Evolutionary conservation across 2,113 vertebrate genomes (phyloP).

Genomic region (Petromus typicus): DNA sequence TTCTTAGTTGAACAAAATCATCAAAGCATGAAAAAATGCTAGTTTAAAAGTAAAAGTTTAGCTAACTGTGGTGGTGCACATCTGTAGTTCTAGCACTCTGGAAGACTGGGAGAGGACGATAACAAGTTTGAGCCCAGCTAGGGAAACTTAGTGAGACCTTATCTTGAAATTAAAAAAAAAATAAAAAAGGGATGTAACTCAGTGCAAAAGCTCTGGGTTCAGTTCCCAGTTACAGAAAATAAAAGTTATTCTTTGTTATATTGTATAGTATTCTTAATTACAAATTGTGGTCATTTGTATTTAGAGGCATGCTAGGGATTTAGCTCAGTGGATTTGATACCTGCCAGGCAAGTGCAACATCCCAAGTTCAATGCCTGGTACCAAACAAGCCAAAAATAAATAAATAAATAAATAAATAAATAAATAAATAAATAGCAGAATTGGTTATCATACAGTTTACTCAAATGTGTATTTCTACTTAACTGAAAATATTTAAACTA

Average conservation of each 20-base stretch:
- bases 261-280: conserved; percentile 41
- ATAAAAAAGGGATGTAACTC: neutral
- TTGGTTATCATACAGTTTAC: neutral
- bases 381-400: no score
- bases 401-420: no score
- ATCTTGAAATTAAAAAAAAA: neutral
- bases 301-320: no score
- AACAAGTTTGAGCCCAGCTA: neutral
- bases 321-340: no score
- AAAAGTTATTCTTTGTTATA: conserved; percentile 27
- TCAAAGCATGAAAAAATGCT: conserved; percentile 52
- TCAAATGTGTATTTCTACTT: conserved; percentile 28
- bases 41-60: conserved; percentile 50
- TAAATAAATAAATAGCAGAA: neutral
- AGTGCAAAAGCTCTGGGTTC: neutral
- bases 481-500: conserved; percentile 51
- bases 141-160: neutral
- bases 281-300: neutral
- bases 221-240: neutral
- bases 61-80: neutral
- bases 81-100: neutral
- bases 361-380: no score
- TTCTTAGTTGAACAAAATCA: conserved; percentile 53
- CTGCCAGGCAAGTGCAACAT: no score
- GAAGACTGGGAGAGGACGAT: neutral